Evolutionary conservation across 2,797 vertebrate species (phyloP).

Genomic region (Bovichtus diacanthus): DNA sequence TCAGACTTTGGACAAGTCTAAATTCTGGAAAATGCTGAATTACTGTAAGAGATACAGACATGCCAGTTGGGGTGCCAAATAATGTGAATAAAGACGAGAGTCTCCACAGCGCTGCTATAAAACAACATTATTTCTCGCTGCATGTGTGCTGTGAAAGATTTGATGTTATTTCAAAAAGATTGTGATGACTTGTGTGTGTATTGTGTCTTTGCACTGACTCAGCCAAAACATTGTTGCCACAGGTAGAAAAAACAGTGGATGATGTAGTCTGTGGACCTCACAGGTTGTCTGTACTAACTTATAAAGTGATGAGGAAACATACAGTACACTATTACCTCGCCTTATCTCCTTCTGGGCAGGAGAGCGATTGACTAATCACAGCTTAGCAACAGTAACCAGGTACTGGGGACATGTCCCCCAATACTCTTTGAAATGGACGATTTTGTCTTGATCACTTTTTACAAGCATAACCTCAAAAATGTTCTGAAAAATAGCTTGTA

Average conservation of each 20-base stretch:
- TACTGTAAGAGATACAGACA: slow-evolving; percentile 27
- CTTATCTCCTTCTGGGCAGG: slow-evolving; percentile 1
- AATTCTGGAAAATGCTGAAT: slow-evolving; percentile 17
- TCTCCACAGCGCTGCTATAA: background rate
- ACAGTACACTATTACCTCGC: background rate
- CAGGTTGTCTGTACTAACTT: slow-evolving; percentile 24
- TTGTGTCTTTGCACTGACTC: slow-evolving; percentile 17
- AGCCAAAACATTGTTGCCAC: slow-evolving; percentile 13
- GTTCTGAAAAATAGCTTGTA: too few species aligned
- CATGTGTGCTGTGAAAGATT: background rate
- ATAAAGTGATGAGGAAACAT: slow-evolving; percentile 1
- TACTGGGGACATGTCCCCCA: too few species aligned
- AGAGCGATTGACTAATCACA: background rate
- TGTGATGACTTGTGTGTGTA: slow-evolving; percentile 24
- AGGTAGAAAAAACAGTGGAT: slow-evolving; percentile 14
- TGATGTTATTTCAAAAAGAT: slow-evolving; percentile 33
- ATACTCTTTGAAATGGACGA: too few species aligned
- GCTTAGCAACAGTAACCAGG: background rate
- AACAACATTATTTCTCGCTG: slow-evolving; percentile 15
- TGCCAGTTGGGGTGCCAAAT: slow-evolving; percentile 19
- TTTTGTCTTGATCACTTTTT: too few species aligned
- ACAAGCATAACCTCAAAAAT: too few species aligned
- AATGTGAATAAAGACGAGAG: slow-evolving; percentile 16
- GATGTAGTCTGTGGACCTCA: slow-evolving; percentile 33
- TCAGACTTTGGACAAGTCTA: slow-evolving; percentile 18